Evolutionary conservation across 2,888 invertebrate genomes (phyloP).

Genomic region (Drosophila paracracens): DNA sequence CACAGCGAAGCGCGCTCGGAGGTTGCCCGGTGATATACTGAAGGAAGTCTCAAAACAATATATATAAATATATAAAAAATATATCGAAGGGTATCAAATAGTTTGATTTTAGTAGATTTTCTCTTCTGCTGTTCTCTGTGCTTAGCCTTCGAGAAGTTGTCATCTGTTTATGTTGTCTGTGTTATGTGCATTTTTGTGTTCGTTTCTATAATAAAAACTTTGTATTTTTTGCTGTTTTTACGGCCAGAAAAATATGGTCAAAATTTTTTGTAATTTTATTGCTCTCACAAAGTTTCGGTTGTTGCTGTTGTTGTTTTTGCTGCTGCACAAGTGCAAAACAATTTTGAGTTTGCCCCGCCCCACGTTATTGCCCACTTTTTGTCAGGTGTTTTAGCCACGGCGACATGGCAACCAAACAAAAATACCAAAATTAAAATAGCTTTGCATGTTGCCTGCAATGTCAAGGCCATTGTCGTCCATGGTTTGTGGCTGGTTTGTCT

Average conservation of each 20-base stretch:
- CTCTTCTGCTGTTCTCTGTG: neutral
- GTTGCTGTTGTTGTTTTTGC: conserved; percentile 17
- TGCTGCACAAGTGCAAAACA: conserved; percentile 41
- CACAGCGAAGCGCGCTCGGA: neutral
- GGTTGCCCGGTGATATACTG: neutral
- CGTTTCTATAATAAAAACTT: conserved; percentile 29
- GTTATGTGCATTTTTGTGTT: conserved; percentile 2
- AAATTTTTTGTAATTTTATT: conserved; percentile 1
- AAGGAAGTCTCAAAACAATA: neutral
- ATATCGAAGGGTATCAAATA: neutral
- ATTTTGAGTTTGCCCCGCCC: conserved; percentile 28
- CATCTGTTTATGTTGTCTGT: neutral
- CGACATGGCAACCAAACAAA: conserved; percentile 20
- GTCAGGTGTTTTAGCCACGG: conserved; percentile 43
- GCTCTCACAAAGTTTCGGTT: neutral
- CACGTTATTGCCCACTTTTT: neutral
- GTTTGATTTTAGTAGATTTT: neutral
- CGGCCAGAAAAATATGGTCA: neutral
- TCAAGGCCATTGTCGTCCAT: conserved; percentile 58
- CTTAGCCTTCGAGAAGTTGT: conserved; percentile 2
- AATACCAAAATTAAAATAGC: conserved; percentile 24
- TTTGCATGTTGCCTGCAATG: conserved; percentile 69
- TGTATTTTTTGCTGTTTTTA: conserved; percentile 5
- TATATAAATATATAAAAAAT: no score
- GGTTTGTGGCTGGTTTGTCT: conserved; percentile 20